Base-by-base conservation (phyloP, 2,797 vertebrate species). In the Botia almorhae region DNA sequence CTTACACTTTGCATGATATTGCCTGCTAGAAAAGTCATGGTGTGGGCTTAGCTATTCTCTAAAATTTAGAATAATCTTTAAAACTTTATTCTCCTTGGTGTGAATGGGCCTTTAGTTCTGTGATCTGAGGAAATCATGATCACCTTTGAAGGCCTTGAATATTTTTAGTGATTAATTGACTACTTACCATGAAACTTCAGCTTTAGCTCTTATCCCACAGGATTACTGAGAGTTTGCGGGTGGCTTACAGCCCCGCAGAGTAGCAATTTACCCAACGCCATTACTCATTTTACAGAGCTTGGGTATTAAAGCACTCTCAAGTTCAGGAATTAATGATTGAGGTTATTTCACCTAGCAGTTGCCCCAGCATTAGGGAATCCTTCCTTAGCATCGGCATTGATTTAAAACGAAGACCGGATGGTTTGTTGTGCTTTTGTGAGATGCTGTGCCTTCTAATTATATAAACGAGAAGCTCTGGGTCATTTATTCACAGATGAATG, bases 251-350 rank as follows among this genome's bases (percentile, higher is more conserved):
- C 33, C 33, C 33, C 4, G 33, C 33, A 33, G 33, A 33, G 3
- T 5, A 16, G 50, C 50, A 6, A 61, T 61, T 78, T 68, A 60
- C 65, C 65, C 51, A 29, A 36, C 33, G 3, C 17, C 64, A 68
- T 68, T 48, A 69, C 65, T 77, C 65, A 58, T 58, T 77, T 68
- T 69, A 19, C 64, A 29, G 33, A 13, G 67, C 74, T n/a, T 33
- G 14, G 56, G 33, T 68, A 29, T 69, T 58, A 76, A 69, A 76
- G 48, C 29, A 7, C 17, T 61, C 55, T 68, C 63, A 61, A 16
- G 70, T 53, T 74, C 53, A 67, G 46, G 43, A 73, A 50, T 43
- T 78, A 82, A 82, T 46, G 43, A 53, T 63, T 17, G 53, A 2
- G 33, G 56, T 73, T 78, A 51, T 60, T 60, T 78, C 63, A 43